Evolutionary conservation across 2,113 vertebrate species (phyloP).

Genomic region (Cyanistes caeruleus): DNA sequence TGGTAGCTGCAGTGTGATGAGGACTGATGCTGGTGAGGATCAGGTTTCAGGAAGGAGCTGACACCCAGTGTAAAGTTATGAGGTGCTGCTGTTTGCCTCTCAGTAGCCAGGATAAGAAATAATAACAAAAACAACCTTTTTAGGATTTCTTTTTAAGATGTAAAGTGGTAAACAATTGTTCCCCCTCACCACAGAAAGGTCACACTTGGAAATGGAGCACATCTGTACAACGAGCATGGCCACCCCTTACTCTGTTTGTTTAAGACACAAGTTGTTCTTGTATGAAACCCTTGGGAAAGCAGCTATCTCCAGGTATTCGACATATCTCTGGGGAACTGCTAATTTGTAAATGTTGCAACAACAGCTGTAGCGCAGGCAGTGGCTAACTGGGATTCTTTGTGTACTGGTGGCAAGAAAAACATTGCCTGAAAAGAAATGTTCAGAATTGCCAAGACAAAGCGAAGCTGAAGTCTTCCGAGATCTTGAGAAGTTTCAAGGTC

Average conservation of each 20-base stretch:
- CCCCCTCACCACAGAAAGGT: neutral
- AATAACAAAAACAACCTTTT: neutral
- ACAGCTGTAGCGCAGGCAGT: neutral
- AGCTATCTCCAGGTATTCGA: neutral
- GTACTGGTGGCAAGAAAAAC: neutral
- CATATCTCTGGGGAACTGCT: neutral
- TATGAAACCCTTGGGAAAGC: neutral
- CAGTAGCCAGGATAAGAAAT: neutral
- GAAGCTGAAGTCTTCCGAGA: neutral
- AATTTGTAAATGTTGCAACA: neutral
- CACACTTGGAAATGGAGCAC: neutral
- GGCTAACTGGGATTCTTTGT: neutral
- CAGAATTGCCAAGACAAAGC: neutral
- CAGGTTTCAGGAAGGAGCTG: neutral
- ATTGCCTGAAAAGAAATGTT: neutral
- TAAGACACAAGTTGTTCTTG: neutral
- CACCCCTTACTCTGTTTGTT: neutral
- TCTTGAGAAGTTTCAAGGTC: neutral
- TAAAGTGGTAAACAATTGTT: neutral
- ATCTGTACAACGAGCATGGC: neutral
- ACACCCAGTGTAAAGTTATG: neutral
- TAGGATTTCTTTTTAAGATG: neutral
- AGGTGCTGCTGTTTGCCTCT: neutral
- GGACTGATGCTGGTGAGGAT: neutral
- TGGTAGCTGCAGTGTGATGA: neutral